These are phyloP conservation scores for Erynnis tages DNA, from an alignment of 2,888 invertebrate genomes.

Conservation along the genomic window DNA sequence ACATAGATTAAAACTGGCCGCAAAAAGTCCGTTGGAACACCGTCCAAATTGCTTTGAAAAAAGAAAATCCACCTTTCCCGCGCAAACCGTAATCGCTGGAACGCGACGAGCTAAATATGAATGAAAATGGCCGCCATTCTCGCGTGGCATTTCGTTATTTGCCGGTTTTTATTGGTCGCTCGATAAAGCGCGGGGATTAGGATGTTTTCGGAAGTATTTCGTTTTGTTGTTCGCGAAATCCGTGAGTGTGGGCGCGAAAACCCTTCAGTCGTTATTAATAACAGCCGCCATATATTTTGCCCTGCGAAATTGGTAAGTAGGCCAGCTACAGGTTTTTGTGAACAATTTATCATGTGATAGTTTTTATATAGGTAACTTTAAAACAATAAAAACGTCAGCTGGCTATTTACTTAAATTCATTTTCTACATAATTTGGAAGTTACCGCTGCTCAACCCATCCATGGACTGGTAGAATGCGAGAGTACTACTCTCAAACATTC, in stretches of 20 bases:
- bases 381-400: too few species aligned
- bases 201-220: conserved; percentile 39
- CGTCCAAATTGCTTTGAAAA: conserved; percentile 67
- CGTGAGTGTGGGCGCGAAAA: conserved; percentile 7
- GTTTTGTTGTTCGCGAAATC: conserved; percentile 22
- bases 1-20: conserved; percentile 72
- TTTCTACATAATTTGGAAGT: too few species aligned
- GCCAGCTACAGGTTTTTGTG: too few species aligned
- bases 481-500: too few species aligned
- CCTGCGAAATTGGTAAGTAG: too few species aligned
- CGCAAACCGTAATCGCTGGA: conserved; percentile 62
- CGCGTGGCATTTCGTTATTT: conserved; percentile 52
- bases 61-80: conserved; percentile 50
- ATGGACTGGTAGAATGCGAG: too few species aligned
- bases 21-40: conserved; percentile 63
- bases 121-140: conserved; percentile 60
- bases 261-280: conserved; percentile 20
- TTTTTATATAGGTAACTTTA: too few species aligned
- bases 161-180: conserved; percentile 40
- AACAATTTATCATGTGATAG: too few species aligned
- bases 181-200: conserved; percentile 43
- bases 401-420: too few species aligned
- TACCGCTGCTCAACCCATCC: too few species aligned
- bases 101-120: conserved; percentile 61
- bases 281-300: conserved; percentile 13